These are phyloP conservation scores for Sialia sialis DNA, from an alignment of 2,113 vertebrate species.

Conservation along the genomic window DNA sequence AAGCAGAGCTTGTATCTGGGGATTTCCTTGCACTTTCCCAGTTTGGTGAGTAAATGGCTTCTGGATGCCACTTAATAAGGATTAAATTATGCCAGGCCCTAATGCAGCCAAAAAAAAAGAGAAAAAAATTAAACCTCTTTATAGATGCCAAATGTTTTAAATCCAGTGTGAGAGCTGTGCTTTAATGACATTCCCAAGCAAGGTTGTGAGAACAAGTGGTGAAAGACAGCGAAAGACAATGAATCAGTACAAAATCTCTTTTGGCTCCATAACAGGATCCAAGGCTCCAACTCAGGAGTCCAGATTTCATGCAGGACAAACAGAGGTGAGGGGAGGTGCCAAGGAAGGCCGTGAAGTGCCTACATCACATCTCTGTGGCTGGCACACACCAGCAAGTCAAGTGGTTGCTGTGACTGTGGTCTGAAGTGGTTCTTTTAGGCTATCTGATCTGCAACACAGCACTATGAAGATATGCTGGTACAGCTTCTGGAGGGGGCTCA, in stretches of 20 bases:
- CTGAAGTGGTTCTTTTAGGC: not conserved
- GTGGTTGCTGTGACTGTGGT: not conserved
- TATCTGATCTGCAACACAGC: not conserved
- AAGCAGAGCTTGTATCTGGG: not conserved
- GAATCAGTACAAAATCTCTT: not conserved
- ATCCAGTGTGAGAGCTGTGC: not conserved
- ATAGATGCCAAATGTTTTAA: not conserved
- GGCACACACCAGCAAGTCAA: not conserved
- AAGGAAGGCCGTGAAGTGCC: not conserved
- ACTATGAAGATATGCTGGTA: not conserved
- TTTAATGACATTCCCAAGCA: not conserved
- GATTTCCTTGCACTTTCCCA: not conserved
- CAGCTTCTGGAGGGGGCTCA: not conserved
- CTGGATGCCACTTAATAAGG: not conserved
- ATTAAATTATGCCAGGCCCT: not conserved
- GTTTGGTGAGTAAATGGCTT: not conserved
- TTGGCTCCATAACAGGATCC: accelerated
- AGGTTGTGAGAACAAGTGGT: not conserved
- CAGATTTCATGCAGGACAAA: not conserved
- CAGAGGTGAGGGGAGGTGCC: accelerated
- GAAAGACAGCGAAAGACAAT: not conserved
- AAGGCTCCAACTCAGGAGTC: not conserved
- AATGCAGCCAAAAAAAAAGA: not conserved
- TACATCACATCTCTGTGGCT: not conserved
- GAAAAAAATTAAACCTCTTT: not conserved